phyloP scores from a whole-genome alignment of 2,797 vertebrate species.

The Sebastiscus albofasciatus region DNA sequence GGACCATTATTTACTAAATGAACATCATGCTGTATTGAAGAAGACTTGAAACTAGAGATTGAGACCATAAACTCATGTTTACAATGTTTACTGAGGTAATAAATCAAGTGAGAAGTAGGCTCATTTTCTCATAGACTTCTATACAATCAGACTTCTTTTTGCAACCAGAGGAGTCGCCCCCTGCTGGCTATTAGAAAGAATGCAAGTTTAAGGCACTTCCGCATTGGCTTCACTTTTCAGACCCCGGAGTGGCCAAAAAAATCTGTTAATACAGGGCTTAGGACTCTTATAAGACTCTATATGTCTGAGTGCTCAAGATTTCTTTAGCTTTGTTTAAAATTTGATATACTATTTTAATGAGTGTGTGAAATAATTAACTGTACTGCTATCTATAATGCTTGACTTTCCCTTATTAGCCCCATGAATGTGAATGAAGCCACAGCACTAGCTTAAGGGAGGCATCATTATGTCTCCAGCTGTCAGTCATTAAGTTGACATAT shows the following conservation, averaged over 20 bases:
- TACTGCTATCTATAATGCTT: not conserved
- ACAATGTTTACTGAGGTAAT: no score
- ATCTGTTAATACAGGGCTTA: not conserved
- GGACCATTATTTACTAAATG: no score
- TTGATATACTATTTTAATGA: not conserved
- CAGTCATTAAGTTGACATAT: not conserved
- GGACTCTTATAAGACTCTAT: no score
- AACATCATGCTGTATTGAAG: no score
- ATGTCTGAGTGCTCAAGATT: not conserved
- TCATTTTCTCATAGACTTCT: no score
- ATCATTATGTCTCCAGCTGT: conserved; percentile 19
- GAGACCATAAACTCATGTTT: no score
- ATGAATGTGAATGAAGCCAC: not conserved
- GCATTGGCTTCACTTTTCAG: no score
- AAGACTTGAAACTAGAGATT: no score
- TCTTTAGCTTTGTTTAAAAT: not conserved
- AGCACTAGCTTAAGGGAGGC: not conserved
- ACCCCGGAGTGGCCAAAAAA: not conserved
- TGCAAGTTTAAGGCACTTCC: no score
- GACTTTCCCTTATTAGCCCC: not conserved
- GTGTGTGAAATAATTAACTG: not conserved
- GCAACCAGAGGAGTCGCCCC: fast-evolving
- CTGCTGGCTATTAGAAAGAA: no score
- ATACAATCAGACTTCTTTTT: no score
- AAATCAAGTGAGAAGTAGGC: no score